Percentiles rank a stretch among this genome's conserved stretches.
Evolutionary conservation across 2,113 vertebrate species (phyloP).

Genomic region (Hassar affinis): DNA sequence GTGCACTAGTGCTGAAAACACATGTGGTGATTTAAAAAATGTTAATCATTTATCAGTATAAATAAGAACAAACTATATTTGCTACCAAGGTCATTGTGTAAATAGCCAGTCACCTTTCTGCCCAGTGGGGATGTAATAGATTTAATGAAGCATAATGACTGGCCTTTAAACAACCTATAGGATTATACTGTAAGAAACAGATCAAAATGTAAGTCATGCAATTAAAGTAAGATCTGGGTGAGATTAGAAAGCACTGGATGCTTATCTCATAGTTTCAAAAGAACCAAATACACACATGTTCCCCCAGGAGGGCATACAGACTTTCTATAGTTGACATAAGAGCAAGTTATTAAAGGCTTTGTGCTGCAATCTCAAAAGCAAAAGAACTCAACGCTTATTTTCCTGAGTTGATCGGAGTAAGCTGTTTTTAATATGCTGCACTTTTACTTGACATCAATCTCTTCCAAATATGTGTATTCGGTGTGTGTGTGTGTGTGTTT

Average conservation of each 20-base stretch:
- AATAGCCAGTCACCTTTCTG: not conserved
- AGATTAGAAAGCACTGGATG: not conserved
- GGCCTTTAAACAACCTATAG: not conserved
- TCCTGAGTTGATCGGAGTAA: not conserved
- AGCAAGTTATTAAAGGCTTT: constrained; percentile 7
- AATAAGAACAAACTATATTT: constrained; percentile 1
- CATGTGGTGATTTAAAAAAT: not conserved
- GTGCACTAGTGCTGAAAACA: not conserved
- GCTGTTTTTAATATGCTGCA: constrained; percentile 30
- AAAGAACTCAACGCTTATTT: not conserved
- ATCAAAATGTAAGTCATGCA: not conserved
- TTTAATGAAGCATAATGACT: constrained; percentile 23
- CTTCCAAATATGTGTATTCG: no score
- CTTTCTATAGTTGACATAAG: not conserved
- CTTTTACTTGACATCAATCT: constrained; percentile 12
- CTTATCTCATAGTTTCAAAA: constrained; percentile 9
- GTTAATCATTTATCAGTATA: not conserved
- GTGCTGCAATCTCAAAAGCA: not conserved
- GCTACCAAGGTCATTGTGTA: not conserved
- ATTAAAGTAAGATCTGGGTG: not conserved
- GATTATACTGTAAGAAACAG: not conserved
- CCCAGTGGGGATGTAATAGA: not conserved
- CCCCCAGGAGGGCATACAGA: not conserved
- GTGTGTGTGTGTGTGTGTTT: not conserved
- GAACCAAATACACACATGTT: not conserved